These are phyloP conservation scores for Bombus waltoni DNA, from an alignment of 1,140 invertebrate genomes.

Conservation along the genomic window DNA sequence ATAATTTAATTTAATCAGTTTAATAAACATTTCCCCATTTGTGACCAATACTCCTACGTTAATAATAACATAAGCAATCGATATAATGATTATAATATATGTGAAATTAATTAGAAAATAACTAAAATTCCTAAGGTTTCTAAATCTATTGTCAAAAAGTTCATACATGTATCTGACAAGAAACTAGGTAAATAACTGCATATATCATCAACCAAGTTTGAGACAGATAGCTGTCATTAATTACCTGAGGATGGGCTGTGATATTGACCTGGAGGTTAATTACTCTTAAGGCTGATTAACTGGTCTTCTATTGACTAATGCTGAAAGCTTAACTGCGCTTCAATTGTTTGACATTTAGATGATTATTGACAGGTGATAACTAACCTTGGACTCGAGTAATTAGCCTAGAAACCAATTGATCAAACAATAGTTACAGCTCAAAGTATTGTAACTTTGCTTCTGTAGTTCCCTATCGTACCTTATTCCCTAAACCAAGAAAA, in stretches of 20 bases:
- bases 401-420: not conserved
- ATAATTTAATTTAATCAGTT: not conserved
- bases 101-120: not conserved
- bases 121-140: not conserved
- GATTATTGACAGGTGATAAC: slow-evolving; percentile 9
- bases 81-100: too few species aligned
- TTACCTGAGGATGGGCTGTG: not conserved
- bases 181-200: not conserved
- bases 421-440: not conserved
- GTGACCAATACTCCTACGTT: not conserved
- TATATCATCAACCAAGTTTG: not conserved
- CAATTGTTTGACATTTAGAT: slow-evolving; percentile 24
- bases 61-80: not conserved
- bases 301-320: not conserved
- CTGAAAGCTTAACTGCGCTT: slow-evolving; percentile 4
- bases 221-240: not conserved
- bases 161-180: not conserved
- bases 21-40: not conserved
- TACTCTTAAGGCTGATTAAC: slow-evolving; percentile 28
- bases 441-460: not conserved
- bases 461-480: not conserved
- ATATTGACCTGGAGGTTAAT: slow-evolving; percentile 25
- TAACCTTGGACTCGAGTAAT: not conserved
- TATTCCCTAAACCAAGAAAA: not conserved
- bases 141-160: not conserved